Evolutionary conservation across 2,113 vertebrate species (phyloP).

Genomic region (Urocynchramus pylzowi): DNA sequence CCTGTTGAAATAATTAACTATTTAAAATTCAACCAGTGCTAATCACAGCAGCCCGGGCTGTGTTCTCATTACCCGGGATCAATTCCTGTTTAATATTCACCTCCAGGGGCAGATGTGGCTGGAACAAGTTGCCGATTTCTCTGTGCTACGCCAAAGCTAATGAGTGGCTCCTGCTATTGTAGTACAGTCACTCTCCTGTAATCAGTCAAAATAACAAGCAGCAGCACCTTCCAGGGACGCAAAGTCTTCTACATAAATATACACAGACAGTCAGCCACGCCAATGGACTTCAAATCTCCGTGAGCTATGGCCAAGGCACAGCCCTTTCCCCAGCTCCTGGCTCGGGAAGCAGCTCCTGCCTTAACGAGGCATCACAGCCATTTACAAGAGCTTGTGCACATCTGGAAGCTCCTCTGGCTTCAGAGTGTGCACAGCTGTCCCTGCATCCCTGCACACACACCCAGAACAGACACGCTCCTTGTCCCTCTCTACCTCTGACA

Average conservation of each 20-base stretch:
- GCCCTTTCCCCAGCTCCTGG: neutral
- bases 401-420: neutral
- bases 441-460: neutral
- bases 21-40: conserved; percentile 74
- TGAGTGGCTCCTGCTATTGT: conserved; percentile 69
- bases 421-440: neutral
- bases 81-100: conserved; percentile 82
- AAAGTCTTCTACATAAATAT: conserved; percentile 63
- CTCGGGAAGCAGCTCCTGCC: neutral
- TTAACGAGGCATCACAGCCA: neutral
- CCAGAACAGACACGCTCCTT: neutral
- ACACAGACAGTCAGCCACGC: conserved; percentile 37
- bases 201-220: conserved; percentile 80
- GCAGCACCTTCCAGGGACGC: conserved; percentile 61
- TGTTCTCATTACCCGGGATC: conserved; percentile 79
- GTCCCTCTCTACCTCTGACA: neutral
- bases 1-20: conserved; percentile 72
- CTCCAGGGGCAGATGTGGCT: conserved; percentile 72
- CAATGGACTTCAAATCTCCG: conserved; percentile 35
- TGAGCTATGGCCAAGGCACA: neutral
- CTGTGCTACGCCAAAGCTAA: conserved; percentile 68
- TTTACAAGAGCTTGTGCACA: neutral
- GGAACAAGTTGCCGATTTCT: conserved; percentile 68
- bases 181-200: conserved; percentile 66
- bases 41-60: conserved; percentile 63